A percentile compares a stretch with the other conserved stretches of the same genome.
Evolutionary conservation across 92 coral and sea anemone genomes (phyloP).

Genomic region (Zoanthus gigantus): DNA sequence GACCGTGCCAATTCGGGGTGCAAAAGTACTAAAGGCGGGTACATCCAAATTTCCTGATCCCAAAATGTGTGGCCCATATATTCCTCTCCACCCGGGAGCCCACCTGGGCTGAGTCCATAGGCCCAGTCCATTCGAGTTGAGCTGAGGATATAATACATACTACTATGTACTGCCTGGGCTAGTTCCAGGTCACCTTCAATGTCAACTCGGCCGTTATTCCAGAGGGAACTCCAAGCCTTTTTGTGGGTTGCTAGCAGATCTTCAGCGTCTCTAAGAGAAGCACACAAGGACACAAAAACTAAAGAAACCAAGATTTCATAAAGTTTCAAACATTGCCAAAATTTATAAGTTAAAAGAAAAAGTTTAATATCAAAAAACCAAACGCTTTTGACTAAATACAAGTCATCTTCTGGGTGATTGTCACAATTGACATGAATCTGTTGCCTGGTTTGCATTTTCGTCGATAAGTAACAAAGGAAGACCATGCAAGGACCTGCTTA

Average conservation of each 20-base stretch:
- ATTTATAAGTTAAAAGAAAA: neutral
- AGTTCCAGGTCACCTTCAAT: slow-evolving; percentile 81
- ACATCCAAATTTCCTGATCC: slow-evolving; percentile 97
- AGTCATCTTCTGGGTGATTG: too few relatives aligned
- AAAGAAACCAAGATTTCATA: neutral
- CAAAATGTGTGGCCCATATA: slow-evolving; percentile 95
- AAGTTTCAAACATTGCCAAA: neutral
- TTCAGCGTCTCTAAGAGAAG: slow-evolving; percentile 53
- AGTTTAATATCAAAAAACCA: too few relatives aligned
- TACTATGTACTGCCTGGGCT: slow-evolving; percentile 81
- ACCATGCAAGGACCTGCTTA: too few relatives aligned
- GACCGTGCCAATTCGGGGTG: slow-evolving; percentile 83
- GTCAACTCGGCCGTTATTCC: slow-evolving; percentile 80
- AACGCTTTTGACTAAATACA: too few relatives aligned
- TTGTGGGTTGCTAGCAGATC: slow-evolving; percentile 73
- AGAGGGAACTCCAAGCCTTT: slow-evolving; percentile 77
- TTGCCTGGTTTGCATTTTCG: too few relatives aligned
- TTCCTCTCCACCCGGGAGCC: slow-evolving; percentile 87
- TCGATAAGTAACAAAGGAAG: too few relatives aligned
- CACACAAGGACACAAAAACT: neutral
- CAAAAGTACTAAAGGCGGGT: slow-evolving; percentile 77
- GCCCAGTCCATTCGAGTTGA: slow-evolving; percentile 91
- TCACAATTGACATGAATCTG: too few relatives aligned
- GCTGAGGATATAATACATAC: slow-evolving; percentile 88
- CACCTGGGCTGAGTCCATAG: slow-evolving; percentile 89